Conservation (phyloP, 2,113 vertebrate genomes). For the Ammodytes dubius region DNA sequence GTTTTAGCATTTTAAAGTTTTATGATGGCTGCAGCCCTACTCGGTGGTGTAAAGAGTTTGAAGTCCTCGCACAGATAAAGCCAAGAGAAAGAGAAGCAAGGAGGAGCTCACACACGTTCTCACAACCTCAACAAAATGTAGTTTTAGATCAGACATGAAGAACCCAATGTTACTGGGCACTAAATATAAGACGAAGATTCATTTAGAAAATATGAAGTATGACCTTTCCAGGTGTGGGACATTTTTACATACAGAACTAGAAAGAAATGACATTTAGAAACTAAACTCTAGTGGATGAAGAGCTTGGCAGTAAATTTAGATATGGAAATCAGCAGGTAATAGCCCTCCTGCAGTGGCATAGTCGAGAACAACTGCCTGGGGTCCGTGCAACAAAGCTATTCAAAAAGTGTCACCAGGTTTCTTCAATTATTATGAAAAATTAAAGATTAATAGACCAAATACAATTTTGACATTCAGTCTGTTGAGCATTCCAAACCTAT, state of each 20-base stretch:
- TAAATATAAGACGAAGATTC: conserved; percentile 15
- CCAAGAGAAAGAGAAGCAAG: conserved; percentile 2
- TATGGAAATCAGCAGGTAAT: conserved; percentile 23
- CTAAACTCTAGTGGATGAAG: conserved; percentile 23
- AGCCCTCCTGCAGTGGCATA: conserved; percentile 8
- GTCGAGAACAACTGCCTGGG: conserved; percentile 20
- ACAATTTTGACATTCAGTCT: not conserved
- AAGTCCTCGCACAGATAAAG: conserved; percentile 14
- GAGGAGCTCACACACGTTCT: not conserved
- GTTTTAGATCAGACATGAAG: conserved; percentile 1
- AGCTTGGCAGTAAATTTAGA: conserved; percentile 30
- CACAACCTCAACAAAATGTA: not conserved
- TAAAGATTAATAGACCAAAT: not conserved
- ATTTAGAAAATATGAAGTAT: conserved; percentile 11
- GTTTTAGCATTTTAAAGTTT: conserved; percentile 27
- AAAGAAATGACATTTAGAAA: conserved; percentile 55
- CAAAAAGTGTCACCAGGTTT: not conserved
- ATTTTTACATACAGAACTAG: conserved; percentile 22
- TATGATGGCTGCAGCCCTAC: conserved; percentile 22
- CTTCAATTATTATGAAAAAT: not conserved
- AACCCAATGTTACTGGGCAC: conserved; percentile 6
- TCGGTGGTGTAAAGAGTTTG: conserved; percentile 17
- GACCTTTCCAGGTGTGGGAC: conserved; percentile 39
- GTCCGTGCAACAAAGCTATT: not conserved
- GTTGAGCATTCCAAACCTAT: not conserved